Evolutionary conservation across 2,797 vertebrate species (phyloP), one percentile per base, ranked within the genome.

Genomic region (Catostomus latipinnis): DNA sequence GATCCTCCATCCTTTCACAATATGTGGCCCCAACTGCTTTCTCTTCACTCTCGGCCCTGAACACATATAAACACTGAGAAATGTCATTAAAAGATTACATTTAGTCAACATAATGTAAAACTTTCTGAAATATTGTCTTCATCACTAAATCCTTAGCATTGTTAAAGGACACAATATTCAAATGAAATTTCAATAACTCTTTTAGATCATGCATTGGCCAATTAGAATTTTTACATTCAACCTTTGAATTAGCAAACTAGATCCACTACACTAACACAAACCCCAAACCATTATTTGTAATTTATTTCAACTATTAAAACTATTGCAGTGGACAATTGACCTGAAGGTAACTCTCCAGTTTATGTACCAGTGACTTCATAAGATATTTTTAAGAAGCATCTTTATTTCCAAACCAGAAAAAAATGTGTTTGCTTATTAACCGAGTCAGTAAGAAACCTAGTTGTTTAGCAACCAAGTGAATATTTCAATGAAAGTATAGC

Each of bases 31-130:
- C 93, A 46, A 95, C 86, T 0, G 89, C 90, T 50, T 4, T 82
- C 82, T 96, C 94, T 68, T 95, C 94, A 56, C 91, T 92, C 62
- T 88, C 84, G 8, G 74, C 81, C 86, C 95, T 96, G 58, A 11
- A 70, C 10, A 65, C 11, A 76, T 46, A 49, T 75, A 6, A 61
- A 57, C 46, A 58, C 10, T 61, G 43, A 54, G 16, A 50, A 57
- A 67, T 53, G 52, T 46, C 14, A 74, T 14, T 11, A 5, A 18
- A 22, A 6, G 6, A 14, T 18, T 2, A 6, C 6, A 13, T 12
- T 43, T 45, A 67, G 4, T 67, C 34, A 18, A 7, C 3, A 58
- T 16, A 18, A 60, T 60, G 16, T 57, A 6, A 14, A 8, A n/a
- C 6, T 8, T 16, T 2, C 4, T 57, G 4, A 48, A 58, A 8